These are phyloP conservation scores for Tetragonisca angustula DNA, from an alignment of 2,888 invertebrate species.

Conservation along the genomic window DNA sequence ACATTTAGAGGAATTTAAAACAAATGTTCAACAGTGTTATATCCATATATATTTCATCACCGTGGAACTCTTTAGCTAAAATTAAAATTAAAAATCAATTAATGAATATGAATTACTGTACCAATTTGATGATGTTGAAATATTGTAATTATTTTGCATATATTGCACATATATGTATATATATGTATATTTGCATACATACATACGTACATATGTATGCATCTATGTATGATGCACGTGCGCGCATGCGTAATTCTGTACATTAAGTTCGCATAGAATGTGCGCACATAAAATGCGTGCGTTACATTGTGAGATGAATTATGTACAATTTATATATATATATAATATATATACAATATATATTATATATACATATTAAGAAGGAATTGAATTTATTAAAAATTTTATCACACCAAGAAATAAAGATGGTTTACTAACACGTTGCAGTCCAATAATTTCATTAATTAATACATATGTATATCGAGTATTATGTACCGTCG, in stretches of 20 bases:
- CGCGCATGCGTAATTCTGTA: constrained; percentile 25
- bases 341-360: too few relatives aligned
- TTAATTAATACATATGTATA: constrained; percentile 11
- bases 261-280: constrained; percentile 59
- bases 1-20: background rate
- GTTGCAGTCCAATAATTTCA: constrained; percentile 32
- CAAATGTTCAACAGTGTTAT: constrained; percentile 25
- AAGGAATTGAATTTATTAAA: constrained; percentile 69
- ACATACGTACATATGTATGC: background rate
- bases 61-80: constrained; percentile 8
- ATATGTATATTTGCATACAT: too few relatives aligned
- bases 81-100: constrained; percentile 15
- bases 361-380: constrained; percentile 21
- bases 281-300: constrained; percentile 36
- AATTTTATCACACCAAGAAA: constrained; percentile 66
- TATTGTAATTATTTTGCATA: constrained; percentile 37
- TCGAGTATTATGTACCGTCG: background rate
- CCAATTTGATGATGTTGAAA: constrained; percentile 24
- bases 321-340: constrained; percentile 60
- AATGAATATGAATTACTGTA: constrained; percentile 19
- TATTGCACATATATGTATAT: background rate
- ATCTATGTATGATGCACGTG: constrained; percentile 29
- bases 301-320: constrained; percentile 43
- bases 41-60: constrained; percentile 35
- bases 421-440: constrained; percentile 67